Evolutionary conservation across 2,113 vertebrate species (phyloP), one percentile per base, ranked within the genome.

Genomic region (Chelonoidis abingdonii): DNA sequence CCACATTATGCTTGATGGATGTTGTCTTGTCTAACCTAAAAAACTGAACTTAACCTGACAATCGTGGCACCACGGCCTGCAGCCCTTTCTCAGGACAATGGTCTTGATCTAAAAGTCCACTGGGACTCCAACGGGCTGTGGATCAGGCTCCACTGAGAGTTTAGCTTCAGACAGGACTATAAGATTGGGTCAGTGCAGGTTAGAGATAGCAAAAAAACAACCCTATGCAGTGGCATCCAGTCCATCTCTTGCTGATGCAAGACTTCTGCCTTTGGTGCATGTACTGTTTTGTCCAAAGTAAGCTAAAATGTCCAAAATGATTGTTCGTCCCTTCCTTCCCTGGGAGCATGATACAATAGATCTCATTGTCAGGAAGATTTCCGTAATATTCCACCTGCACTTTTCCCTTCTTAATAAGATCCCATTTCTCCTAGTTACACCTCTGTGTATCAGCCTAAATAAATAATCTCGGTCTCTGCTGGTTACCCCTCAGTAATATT

Each of bases 301-400:
- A 44, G 72, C 24, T 76, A 25, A 76, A 76, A 44, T 76, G 38
- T 76, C 72, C 38, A 6, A 27, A 25, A 44, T 41, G 72, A 76
- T 24, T 12, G 41, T 41, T 7, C 10, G 38, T 29, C 27, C 29
- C 69, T 14, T 0, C 5, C 27, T 80, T 19, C 44, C 6, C 72
- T 29, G 5, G 81, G 89, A 83, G 54, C 0, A 1, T 78, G 16
- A 31, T 92, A 10, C 25, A 89, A 69, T 27, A 92, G 17, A 83
- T 31, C 5, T 31, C 1, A 1, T 11, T 0, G 0, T 13, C 13
- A 80, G 3, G 38, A 41, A 93, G 11, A 62, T 57, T 84, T 85
- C 22, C 35, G 14, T 76, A 25, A 76, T 44, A 44, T 41, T 76
- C 38, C 2, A 13, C 3, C 38, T 78, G 52, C 35, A 4, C 78